Evolutionary conservation across 1,140 invertebrate species (phyloP), one percentile per base, ranked within the genome.

Genomic region (Penaeus indicus): DNA sequence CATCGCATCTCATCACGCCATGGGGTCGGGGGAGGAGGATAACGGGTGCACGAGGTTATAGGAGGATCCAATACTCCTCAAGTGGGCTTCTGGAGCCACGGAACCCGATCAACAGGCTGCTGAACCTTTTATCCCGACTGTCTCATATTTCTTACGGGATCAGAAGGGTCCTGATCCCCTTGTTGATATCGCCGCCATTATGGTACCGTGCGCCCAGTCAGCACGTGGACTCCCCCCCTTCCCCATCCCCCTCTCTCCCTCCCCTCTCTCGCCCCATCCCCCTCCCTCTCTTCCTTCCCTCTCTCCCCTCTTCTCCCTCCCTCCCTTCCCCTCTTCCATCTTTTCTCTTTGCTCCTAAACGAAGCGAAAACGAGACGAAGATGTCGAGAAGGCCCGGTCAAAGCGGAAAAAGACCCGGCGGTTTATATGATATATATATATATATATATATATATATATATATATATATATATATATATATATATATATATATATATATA

Each of bases 141-240:
- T 84, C 81, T 84, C 81, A 84, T 84, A 84, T 84, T 84, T 84
- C 81, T 84, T 84, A 84, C 63, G 62, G 81, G 81, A 84, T 84
- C 81, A 84, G 81, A 64, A 84, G 81, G 81, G 81, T 64, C 63
- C 42, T 84, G 81, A 84, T 69, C 81, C 81, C 81, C 81, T 84
- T 84, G 81, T 84, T 84, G 81, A 84, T 84, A 84, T 64, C 81
- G 81, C 62, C 63, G 64, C 62, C 63, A 69, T 54, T 69, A 84
- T 42, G 67, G 63, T 32, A 27, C 61, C 62, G 63, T 19, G 47
- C 22, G 78, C 78, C 47, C 47, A 27, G 38, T 62, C 54, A 81
- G 79, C 42, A 81, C 79, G 25, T n/a, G 22, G 2, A 21, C 7
- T 10, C n/a, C 19, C 8, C 25, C 11, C n/a, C 18, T n/a, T 42